Evolutionary conservation across 2,797 vertebrate species (phyloP).

Genomic region (Manis pentadactyla): DNA sequence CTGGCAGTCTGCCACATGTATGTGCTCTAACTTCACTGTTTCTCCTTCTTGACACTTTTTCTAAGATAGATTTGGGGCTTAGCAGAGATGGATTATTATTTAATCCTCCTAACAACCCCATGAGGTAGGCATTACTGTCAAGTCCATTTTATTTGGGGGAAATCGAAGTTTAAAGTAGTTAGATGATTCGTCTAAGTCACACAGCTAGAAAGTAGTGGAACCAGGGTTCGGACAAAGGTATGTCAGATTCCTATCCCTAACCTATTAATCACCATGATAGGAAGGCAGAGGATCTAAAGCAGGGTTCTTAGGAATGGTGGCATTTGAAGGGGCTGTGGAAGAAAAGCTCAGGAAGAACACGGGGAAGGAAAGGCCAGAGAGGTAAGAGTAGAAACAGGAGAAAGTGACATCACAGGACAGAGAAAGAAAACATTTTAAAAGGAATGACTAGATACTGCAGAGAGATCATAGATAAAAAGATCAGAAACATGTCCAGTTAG

Average conservation of each 20-base stretch:
- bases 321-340: not conserved
- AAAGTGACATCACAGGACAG: not conserved
- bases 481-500: not conserved
- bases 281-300: not conserved
- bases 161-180: not conserved
- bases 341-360: not conserved
- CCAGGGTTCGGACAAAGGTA: not conserved
- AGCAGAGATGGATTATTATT: constrained; percentile 33
- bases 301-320: not conserved
- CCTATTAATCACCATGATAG: not conserved
- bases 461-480: not conserved
- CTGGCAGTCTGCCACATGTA: not conserved
- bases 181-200: not conserved
- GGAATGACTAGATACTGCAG: not conserved
- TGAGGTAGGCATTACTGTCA: not conserved
- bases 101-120: not conserved
- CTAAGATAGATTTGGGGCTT: not conserved
- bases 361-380: not conserved
- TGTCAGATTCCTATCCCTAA: not conserved
- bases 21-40: constrained; percentile 21
- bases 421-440: not conserved
- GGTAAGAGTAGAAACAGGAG: not conserved
- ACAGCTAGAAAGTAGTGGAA: not conserved
- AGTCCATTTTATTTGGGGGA: not conserved
- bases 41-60: constrained; percentile 32